Evolutionary conservation across 1,140 invertebrate genomes (phyloP), one percentile per base, ranked within the genome.

Genomic region (Cherax quadricarinatus): DNA sequence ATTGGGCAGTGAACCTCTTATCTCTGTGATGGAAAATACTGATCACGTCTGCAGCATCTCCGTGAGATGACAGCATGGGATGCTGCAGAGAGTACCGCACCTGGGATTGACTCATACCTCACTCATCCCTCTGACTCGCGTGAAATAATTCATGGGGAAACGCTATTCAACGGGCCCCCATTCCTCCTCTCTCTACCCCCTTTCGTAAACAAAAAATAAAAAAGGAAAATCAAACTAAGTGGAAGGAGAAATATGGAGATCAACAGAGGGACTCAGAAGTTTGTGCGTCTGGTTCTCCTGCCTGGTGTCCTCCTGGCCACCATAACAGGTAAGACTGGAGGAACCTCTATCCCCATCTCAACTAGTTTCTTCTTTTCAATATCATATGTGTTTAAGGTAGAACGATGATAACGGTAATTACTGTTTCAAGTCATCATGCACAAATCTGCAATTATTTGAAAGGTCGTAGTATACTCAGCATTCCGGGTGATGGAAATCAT

Each of bases 221-320:
- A 14, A 12, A 60, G 57, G 3, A 16, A 16, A 60, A 16, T 12
- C 9, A 60, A n/a, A 70, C 16, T 21, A n/a, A 70, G 62, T 21
- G 62, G 3, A 6, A 70, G 62, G 21, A 18, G 5, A 30, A 16
- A 83, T 48, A 83, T 83, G 81, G 81, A 83, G 81, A 83, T 83
- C 51, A 83, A 57, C 81, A 83, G 21, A 60, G 81, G 81, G 24
- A 83, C 49, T 1, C 81, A 83, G 51, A 57, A 53, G 21, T 83
- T 83, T 14, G 81, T 83, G 21, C 49, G 81, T 0, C 51, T 83
- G 81, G 81, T 83, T 9, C 81, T 83, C 9, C 18, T 83, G 16
- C 81, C 81, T 18, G 81, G 14, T 7, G 51, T 83, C 16, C 18
- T 83, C 18, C 70, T 75, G n/a, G 70, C 70, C n/a, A 75, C 70